Conservation (phyloP, 2,888 invertebrate species). For the Stegophylla sp. region DNA sequence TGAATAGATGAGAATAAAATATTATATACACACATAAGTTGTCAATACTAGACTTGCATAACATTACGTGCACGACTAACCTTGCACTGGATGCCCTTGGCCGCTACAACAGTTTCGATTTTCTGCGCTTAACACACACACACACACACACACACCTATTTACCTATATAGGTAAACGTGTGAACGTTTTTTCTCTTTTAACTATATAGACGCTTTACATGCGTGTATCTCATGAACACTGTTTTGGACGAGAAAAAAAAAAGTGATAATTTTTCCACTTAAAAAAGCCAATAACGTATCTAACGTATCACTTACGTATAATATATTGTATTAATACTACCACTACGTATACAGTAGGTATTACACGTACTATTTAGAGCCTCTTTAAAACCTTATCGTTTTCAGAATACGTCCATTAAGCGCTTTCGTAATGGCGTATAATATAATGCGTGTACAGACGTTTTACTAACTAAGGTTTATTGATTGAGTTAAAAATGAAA, state of each 20-base stretch:
- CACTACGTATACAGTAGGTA: background rate
- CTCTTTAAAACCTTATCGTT: background rate
- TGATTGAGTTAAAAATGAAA: background rate
- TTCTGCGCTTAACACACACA: conserved; percentile 13
- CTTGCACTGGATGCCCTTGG: conserved; percentile 48
- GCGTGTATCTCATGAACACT: background rate
- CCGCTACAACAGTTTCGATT: conserved; percentile 30
- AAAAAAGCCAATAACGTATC: background rate
- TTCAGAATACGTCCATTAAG: conserved; percentile 11
- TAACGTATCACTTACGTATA: conserved; percentile 1
- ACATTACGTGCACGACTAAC: conserved; percentile 28
- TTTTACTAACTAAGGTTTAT: background rate
- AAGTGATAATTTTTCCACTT: background rate
- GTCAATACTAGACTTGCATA: conserved; percentile 37
- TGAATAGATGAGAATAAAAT: conserved; percentile 14
- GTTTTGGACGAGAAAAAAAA: background rate
- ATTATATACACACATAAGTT: background rate
- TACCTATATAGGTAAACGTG: background rate
- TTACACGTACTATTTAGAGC: background rate
- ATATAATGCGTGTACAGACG: background rate
- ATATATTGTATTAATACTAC: background rate
- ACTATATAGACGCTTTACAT: background rate
- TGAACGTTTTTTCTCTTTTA: background rate
- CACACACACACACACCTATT: too few species aligned
- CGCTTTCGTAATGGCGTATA: background rate